A percentile compares a stretch with the other conserved stretches of the same genome.
Evolutionary conservation across 2,888 invertebrate species (phyloP).

Genomic region (Thymelicus lineola): DNA sequence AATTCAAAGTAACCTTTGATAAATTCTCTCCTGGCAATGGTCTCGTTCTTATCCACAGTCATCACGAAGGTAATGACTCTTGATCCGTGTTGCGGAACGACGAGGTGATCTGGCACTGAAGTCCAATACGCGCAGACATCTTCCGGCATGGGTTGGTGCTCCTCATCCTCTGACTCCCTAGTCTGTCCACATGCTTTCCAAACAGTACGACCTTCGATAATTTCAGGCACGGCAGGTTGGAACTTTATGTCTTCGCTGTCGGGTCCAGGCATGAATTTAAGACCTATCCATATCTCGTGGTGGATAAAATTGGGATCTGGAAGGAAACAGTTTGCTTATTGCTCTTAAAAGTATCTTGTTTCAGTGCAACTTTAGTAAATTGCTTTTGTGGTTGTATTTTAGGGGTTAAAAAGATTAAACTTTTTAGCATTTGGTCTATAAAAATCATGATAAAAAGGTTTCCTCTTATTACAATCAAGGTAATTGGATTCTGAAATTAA

Average conservation of each 20-base stretch:
- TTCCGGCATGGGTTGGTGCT: constrained; percentile 66
- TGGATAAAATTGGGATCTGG: constrained; percentile 75
- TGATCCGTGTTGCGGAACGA: constrained; percentile 76
- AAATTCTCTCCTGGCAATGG: constrained; percentile 73
- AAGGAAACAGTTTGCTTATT: constrained; percentile 40
- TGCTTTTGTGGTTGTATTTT: no score
- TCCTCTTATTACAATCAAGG: no score
- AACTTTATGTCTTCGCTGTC: constrained; percentile 73
- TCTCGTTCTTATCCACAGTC: constrained; percentile 80
- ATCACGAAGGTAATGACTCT: constrained; percentile 81
- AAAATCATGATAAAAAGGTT: no score
- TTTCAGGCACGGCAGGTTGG: constrained; percentile 65
- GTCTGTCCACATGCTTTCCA: constrained; percentile 77
- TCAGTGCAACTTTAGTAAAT: no score
- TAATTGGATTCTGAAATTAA: no score
- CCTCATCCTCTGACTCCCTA: constrained; percentile 66
- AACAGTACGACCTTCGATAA: constrained; percentile 65
- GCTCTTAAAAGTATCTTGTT: no score
- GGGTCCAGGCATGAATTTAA: constrained; percentile 71
- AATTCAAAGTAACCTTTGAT: constrained; percentile 60
- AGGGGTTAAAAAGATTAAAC: no score
- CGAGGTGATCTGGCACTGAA: constrained; percentile 75
- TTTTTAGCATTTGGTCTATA: no score
- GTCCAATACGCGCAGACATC: constrained; percentile 80
- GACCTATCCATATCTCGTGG: constrained; percentile 77